Evolutionary conservation across 1,140 invertebrate genomes (phyloP), one percentile per base, ranked within the genome.

Genomic region (Globodera rostochiensis): DNA sequence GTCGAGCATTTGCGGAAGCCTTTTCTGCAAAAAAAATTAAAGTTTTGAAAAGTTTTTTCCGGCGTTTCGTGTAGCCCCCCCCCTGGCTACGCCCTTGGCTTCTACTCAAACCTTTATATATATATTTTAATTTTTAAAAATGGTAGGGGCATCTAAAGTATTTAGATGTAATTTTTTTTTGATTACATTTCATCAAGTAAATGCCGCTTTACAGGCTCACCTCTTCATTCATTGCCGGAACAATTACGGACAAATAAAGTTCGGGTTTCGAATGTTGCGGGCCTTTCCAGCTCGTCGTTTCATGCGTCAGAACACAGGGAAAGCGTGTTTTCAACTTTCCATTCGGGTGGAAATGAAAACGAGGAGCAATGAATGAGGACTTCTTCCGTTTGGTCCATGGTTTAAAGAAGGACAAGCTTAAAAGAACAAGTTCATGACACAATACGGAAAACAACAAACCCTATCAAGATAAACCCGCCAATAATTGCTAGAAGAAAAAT

Each of bases 191-290:
- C 36, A 36, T 36, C 36, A 36, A 36, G 36, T 36, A 36, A 36
- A 36, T 36, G 36, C 2, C 36, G 36, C 36, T 36, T 36, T 36
- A 36, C 36, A 36, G 36, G 50, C 74, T 45, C 50, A 86, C 85
- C 64, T 83, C 76, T 77, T 89, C 88, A 79, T 89, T 89, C 87
- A 89, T 89, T 19, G 88, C 88, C 9, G 88, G 88, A 73, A 89
- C 81, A 69, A 89, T 73, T 9, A 89, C 85, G 15, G 84, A 82
- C 6, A 89, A 71, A 83, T 85, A 85, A 50, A 83, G 9, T 66
- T 82, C 80, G 15, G 81, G 81, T 57, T 79, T 46, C 45, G 81
- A 82, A 74, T 70, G 49, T 64, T 71, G 8, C 46, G 25, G 49
- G 13, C 64, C 67, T 67, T 71, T n/a, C 21, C 36, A 47, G 11